phyloP scores from a whole-genome alignment of 1,140 invertebrate species.

The Proales similis region DNA sequence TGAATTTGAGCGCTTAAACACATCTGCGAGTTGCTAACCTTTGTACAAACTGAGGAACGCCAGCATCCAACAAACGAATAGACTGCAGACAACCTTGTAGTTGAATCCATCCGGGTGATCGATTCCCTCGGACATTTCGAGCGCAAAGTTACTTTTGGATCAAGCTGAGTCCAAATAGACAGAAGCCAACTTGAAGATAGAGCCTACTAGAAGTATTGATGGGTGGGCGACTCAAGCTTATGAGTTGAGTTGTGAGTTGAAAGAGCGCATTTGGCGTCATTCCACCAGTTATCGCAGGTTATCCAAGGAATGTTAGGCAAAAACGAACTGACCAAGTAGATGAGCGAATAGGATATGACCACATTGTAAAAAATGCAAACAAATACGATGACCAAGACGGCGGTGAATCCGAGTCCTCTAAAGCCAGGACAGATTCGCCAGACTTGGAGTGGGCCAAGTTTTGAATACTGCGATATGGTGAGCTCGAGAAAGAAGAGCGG shows the following conservation, averaged over 20 bases:
- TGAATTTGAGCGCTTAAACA: no score
- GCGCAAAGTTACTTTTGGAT: no score
- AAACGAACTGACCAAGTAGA: slow-evolving; percentile 54
- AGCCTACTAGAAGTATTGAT: slow-evolving; percentile 35
- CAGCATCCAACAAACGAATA: slow-evolving; percentile 35
- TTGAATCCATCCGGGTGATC: slow-evolving; percentile 10
- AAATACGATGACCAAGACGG: slow-evolving; percentile 13
- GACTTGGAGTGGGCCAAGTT: slow-evolving; percentile 67
- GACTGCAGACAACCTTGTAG: slow-evolving; percentile 25
- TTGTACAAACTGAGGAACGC: slow-evolving; percentile 29
- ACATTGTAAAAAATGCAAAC: slow-evolving; percentile 39
- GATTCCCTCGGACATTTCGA: slow-evolving; percentile 36
- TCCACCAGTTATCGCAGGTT: slow-evolving; percentile 55
- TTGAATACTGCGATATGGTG: slow-evolving; percentile 68
- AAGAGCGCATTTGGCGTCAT: neutral
- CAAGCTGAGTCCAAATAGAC: no score
- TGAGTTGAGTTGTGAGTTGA: slow-evolving; percentile 1
- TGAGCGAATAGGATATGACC: slow-evolving; percentile 36
- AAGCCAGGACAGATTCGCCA: slow-evolving; percentile 73
- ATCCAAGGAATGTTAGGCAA: slow-evolving; percentile 61
- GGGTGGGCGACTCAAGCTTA: slow-evolving; percentile 12
- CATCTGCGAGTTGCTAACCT: no score
- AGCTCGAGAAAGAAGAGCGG: slow-evolving; percentile 70
- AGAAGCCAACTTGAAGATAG: no score
- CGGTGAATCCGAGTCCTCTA: slow-evolving; percentile 57